A percentile compares a stretch with the other conserved stretches of the same genome.
Conservation (phyloP, 2,888 invertebrate species). For the Lithophane ornitopus region DNA sequence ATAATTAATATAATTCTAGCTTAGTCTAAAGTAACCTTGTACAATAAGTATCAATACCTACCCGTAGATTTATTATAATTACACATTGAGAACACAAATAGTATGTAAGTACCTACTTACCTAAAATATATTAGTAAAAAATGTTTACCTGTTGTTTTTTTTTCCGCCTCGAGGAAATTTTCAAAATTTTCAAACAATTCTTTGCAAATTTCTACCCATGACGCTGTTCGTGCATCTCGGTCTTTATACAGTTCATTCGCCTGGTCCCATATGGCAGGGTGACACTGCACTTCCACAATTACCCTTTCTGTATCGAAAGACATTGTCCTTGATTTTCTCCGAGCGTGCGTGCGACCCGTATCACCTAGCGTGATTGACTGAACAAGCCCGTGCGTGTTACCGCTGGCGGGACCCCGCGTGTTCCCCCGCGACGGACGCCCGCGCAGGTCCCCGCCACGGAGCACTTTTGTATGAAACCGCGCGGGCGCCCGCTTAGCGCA, state of each 20-base stretch:
- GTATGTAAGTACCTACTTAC: not conserved
- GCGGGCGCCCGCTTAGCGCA: no score
- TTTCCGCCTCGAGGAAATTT: no score
- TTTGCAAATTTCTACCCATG: constrained; percentile 34
- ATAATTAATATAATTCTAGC: constrained; percentile 4
- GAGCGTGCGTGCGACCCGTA: constrained; percentile 5
- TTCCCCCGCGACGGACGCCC: constrained; percentile 1
- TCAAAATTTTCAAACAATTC: no score
- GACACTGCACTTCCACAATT: constrained; percentile 59
- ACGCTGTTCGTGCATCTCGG: constrained; percentile 45
- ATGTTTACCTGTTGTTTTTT: no score
- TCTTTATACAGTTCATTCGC: constrained; percentile 57
- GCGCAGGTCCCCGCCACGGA: not conserved
- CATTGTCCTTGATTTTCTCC: constrained; percentile 22
- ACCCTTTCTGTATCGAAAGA: constrained; percentile 62
- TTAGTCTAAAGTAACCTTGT: not conserved
- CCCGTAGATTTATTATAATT: not conserved
- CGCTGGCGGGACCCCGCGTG: not conserved
- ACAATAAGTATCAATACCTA: no score
- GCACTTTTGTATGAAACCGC: no score
- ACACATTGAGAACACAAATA: constrained; percentile 15
- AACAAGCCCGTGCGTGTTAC: constrained; percentile 9
- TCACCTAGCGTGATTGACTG: constrained; percentile 11
- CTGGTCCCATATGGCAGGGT: constrained; percentile 63
- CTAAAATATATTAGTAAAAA: constrained; percentile 1